Evolutionary conservation across 1,140 invertebrate species (phyloP), one percentile per base, ranked within the genome.

Genomic region (Lucilia sericata): DNA sequence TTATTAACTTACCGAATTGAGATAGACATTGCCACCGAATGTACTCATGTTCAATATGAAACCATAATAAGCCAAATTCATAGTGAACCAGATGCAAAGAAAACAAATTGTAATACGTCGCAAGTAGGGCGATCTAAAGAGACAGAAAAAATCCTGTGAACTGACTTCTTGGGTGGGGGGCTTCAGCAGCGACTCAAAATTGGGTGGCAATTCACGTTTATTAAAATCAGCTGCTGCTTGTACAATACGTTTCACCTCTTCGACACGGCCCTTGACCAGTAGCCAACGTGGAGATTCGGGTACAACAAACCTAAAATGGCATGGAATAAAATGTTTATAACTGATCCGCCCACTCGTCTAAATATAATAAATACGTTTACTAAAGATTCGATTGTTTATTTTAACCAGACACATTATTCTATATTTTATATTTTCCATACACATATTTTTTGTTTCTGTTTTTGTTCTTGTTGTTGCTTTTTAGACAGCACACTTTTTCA

Each of bases 211-310:
- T 84, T 93, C 91, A 60, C 92, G 92, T 83, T 92, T 92, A 88
- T 95, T 95, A 84, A 94, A 93, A 74, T 91, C 92, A 2, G 96
- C 95, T 3, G 95, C 96, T 86, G 92, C 92, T 88, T 94, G 90
- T 76, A 97, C 90, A 83, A 96, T 94, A 74, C 89, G 89, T 85
- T 94, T 93, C 0, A 96, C 95, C 92, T 95, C 94, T 74, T 94
- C 92, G 5, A 93, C 92, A 85, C 93, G 93, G 76, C 95, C 95
- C 88, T 96, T 94, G 34, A 95, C 94, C 42, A 97, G 89, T 21
- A 97, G 91, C 96, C 96, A 97, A 85, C 96, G 93, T 13, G 96
- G 96, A 5, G 96, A 97, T 93, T 97, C 96, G 2, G 96, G 96
- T 30, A 97, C 91, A 21, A 96, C 92, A 92, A 95, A 95, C 93